Evolutionary conservation across 1,140 invertebrate species (phyloP).

Genomic region (Drosophila lowei): DNA sequence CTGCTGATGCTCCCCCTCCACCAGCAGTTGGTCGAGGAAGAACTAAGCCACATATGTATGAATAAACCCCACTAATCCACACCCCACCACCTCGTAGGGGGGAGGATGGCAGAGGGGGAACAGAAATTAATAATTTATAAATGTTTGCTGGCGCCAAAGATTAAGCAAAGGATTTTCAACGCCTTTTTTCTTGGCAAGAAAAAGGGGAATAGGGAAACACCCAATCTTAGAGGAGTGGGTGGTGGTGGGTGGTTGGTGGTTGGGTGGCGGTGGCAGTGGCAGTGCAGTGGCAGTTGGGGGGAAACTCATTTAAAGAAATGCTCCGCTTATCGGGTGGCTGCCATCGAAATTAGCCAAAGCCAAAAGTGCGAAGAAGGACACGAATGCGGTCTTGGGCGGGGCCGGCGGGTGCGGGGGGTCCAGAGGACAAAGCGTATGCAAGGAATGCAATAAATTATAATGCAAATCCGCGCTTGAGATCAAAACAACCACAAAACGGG

Average conservation of each 20-base stretch:
- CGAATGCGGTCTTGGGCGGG: neutral
- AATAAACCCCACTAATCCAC: constrained; percentile 20
- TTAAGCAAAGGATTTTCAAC: constrained; percentile 55
- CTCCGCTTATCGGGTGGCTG: constrained; percentile 41
- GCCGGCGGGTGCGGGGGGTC: neutral
- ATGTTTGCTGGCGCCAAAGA: constrained; percentile 49
- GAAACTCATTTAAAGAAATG: constrained; percentile 68
- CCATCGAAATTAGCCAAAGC: constrained; percentile 70
- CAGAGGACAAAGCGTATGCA: constrained; percentile 53
- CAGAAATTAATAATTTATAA: constrained; percentile 61
- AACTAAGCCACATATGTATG: constrained; percentile 30
- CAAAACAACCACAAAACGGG: constrained; percentile 64
- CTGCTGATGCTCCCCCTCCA: too few species aligned
- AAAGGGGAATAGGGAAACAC: neutral
- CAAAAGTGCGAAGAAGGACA: constrained; percentile 21
- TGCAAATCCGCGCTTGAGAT: constrained; percentile 67
- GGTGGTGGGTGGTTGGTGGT: too few species aligned
- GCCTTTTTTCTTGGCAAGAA: constrained; percentile 6
- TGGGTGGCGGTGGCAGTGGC: constrained; percentile 26
- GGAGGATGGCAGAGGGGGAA: neutral
- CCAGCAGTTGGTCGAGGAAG: too few species aligned
- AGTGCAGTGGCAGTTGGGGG: neutral
- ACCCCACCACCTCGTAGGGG: neutral
- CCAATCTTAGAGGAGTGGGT: neutral
- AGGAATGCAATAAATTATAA: constrained; percentile 75